These are phyloP conservation scores for Calephelis virginiensis DNA, from an alignment of 1,140 invertebrate species.

Conservation along the genomic window DNA sequence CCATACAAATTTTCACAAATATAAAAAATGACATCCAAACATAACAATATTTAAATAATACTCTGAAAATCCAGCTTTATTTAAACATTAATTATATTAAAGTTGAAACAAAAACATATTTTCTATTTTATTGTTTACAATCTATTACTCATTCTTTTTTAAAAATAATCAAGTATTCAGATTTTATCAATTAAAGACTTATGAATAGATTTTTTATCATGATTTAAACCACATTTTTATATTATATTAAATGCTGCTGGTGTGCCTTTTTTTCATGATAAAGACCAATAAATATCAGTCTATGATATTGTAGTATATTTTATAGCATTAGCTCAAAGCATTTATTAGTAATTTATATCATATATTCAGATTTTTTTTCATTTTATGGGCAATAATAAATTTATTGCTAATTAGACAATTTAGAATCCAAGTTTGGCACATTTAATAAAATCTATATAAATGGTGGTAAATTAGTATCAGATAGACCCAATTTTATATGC, in stretches of 20 bases:
- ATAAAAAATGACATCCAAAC: constrained; percentile 22
- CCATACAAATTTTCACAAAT: constrained; percentile 48
- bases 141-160: neutral
- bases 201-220: constrained; percentile 10
- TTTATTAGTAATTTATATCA: neutral
- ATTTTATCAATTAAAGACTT: neutral
- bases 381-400: constrained; percentile 26
- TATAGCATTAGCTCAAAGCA: neutral
- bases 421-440: constrained; percentile 55
- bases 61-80: too few species aligned
- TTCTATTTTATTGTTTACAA: neutral
- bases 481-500: constrained; percentile 54
- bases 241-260: constrained; percentile 7
- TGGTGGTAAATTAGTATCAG: constrained; percentile 19
- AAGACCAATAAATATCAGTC: constrained; percentile 8
- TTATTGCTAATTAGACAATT: constrained; percentile 23
- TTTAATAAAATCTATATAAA: constrained; percentile 28
- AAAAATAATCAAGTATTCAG: neutral
- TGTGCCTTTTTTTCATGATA: neutral
- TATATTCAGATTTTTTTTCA: constrained; percentile 22
- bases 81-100: too few species aligned
- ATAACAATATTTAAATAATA: neutral
- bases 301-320: neutral
- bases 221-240: constrained; percentile 4
- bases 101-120: neutral